Evolutionary conservation across 2,888 invertebrate species (phyloP), one percentile per base, ranked within the genome.

Genomic region (Trypoxylon attenuatum): DNA sequence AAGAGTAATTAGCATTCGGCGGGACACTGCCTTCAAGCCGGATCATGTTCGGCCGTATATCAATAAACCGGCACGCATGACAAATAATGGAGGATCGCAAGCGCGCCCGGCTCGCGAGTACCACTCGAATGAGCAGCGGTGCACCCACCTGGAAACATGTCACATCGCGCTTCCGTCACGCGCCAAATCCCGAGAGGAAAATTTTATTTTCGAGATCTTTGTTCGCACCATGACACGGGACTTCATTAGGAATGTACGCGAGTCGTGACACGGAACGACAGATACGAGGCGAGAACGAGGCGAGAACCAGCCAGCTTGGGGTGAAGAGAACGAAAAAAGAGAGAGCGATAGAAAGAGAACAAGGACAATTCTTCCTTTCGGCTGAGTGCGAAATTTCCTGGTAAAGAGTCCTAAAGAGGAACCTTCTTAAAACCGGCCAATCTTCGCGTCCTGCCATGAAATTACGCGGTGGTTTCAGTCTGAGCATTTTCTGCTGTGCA

Each of bases 141-240:
- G 41, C 73, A 58, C 50, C 59, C 33, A 39, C 2, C 58, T 51
- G 68, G 73, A 71, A 73, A 73, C 73, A 56, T 43, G 67, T 70
- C 73, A 18, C 63, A 45, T 73, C 70, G 60, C 15, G 10, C 53
- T n/a, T 41, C 23, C 55, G 49, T 70, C 67, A 52, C 8, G 15
- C 25, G 23, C 58, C 18, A 39, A 58, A 58, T 45, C 46, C 33
- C 22, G 2, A n/a, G 5, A 38, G 25, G 51, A 65, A 62, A 69
- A 58, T 54, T 60, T 71, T 57, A 57, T 64, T 56, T 59, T 55
- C 56, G 46, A 22, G 46, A 54, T 52, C 46, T 39, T 13, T 16
- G 41, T 54, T 15, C 59, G 22, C 27, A 21, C 39, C 16, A 6
- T 18, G 29, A 46, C 54, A 13, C 21, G 27, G 22, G 43, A 43